Base-by-base conservation (phyloP, 2,113 vertebrate genomes). In the Diadophis punctatus region DNA sequence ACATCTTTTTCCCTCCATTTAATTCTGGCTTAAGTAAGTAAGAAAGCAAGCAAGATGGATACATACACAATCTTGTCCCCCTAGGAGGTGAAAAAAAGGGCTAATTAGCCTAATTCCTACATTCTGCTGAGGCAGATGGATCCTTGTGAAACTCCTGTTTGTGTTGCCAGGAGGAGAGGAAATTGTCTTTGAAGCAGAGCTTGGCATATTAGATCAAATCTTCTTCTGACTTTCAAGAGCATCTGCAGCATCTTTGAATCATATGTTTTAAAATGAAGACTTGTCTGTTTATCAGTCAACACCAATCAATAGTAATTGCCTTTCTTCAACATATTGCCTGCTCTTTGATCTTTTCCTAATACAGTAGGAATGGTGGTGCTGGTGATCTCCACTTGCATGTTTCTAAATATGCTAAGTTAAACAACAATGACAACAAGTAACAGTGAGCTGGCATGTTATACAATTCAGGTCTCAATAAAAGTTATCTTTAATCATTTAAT, bases 131-230 rank as follows among this genome's bases (percentile, higher is more conserved):
- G 90, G 84, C 1, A 93, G 90, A 43, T 7, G 1, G 1, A 94
- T 91, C 0, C 39, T 93, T 93, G 90, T 93, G 93, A 94, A 93
- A 93, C 92, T 92, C 91, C 5, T 93, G 88, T 95, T 95, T 6
- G 1, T 22, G 7, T 68, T 95, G 23, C 34, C 87, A 94, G 86
- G 53, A 88, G 89, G 89, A 94, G 46, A 92, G 22, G 55, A 91
- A 88, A n/a, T 91, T 55, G 92, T 93, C 34, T 80, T 0, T 94
- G 80, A 94, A 94, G 49, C 87, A 93, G 18, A 86, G 91, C 86
- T 88, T 34, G 0, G 5, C 48, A 56, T 68, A 93, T 60, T 93
- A 86, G 11, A 91, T 92, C 51, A 39, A 94, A 95, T 89, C 48
- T 89, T 4, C 87, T 60, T 20, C 43, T 90, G 90, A 93, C 85